These are phyloP conservation scores for Neodon shergylaensis DNA, from an alignment of 2,113 vertebrate genomes.

Conservation along the genomic window DNA sequence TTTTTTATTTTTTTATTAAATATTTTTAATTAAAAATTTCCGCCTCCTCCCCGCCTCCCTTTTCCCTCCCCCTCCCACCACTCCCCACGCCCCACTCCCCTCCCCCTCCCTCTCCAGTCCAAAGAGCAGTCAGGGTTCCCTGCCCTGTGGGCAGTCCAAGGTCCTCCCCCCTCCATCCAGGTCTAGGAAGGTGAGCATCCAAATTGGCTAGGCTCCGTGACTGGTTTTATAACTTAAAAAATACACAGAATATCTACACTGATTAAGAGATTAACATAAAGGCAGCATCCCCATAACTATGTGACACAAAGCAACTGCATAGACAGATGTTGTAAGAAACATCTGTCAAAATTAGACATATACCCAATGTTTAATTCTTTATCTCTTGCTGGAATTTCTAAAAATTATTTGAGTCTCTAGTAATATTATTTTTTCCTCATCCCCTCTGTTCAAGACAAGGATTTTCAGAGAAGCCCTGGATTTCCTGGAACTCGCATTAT, in stretches of 20 bases:
- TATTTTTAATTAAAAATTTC: no score
- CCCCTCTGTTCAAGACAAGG: background rate
- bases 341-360: fast-evolving
- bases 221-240: background rate
- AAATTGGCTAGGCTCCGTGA: no score
- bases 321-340: background rate
- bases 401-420: background rate
- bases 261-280: background rate
- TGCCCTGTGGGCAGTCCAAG: no score
- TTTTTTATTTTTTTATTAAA: no score
- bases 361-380: background rate
- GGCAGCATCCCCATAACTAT: background rate
- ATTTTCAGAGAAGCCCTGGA: background rate
- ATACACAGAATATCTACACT: fast-evolving
- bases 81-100: no score
- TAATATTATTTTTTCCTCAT: background rate
- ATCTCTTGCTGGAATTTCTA: background rate
- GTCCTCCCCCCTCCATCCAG: no score
- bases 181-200: no score
- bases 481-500: background rate
- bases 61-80: no score
- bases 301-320: background rate
- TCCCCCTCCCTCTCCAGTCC: no score
- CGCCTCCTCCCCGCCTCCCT: no score
- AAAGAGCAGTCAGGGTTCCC: no score